Evolutionary conservation across 2,113 vertebrate species (phyloP), one percentile per base, ranked within the genome.

Genomic region (Labeo catla): DNA sequence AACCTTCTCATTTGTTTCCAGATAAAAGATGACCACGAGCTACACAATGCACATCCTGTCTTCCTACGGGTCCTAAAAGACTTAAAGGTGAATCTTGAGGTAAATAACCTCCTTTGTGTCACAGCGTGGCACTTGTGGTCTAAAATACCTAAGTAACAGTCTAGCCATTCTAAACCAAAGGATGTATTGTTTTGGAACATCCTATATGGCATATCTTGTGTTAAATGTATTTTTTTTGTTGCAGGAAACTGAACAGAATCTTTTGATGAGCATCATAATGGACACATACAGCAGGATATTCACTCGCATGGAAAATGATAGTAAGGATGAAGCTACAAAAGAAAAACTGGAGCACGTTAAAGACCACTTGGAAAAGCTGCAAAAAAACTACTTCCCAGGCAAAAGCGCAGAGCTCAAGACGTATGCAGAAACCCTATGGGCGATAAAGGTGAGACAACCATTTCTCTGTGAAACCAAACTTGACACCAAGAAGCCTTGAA

Each of bases 221-320:
- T 23, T 78, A 28, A 39, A 13, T 52, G 28, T 49, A 10, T 43
- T 23, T 28, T 12, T 85, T 81, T 83, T 59, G 10, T 50, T 34
- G 57, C 77, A 90, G 87, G 74, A 74, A 28, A 10, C 36, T 66
- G 89, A 90, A 74, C 87, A 88, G 85, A 86, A 86, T 74, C 85
- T 90, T 4, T 21, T 90, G n/a, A 88, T 90, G 89, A 85, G 78
- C 36, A 80, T 88, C 10, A 76, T 85, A n/a, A 83, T 90, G 16
- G 89, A 90, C 12, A 86, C 74, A 34, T 90, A 90, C 47, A 81
- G 47, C 74, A 87, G 65, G 72, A 90, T 90, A 54, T 78, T 90
- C 36, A 76, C 7, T 13, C 61, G 10, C 49, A 88, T 90, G 87
- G 16, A 88, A 49, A 88, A 79, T 8, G 85, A 88, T 15, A 68